Percentiles rank a stretch among this genome's conserved stretches.
Conservation (phyloP, 2,888 invertebrate species). For the Syrphus vitripennis region DNA sequence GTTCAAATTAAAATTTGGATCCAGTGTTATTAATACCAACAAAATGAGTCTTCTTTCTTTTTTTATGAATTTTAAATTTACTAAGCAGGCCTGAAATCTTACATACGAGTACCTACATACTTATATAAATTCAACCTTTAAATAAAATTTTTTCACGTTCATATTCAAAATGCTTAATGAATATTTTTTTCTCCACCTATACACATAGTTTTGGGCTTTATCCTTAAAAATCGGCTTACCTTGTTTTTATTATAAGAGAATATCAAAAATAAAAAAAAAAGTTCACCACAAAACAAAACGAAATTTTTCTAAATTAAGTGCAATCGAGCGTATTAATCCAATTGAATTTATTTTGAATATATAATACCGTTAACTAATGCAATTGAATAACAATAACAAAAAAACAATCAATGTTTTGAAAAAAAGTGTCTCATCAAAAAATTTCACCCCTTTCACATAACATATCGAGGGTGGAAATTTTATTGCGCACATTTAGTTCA, state of each 20-base stretch:
- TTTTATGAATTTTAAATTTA: too few species aligned
- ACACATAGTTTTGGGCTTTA: neutral
- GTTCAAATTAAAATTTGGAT: too few species aligned
- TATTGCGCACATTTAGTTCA: neutral
- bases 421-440: conserved; percentile 57
- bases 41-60: too few species aligned
- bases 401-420: neutral
- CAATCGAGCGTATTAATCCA: conserved; percentile 78
- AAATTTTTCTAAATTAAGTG: conserved; percentile 63
- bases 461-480: conserved; percentile 53
- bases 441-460: conserved; percentile 38
- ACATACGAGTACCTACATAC: too few species aligned
- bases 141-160: neutral
- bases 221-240: neutral
- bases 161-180: neutral
- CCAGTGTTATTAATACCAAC: too few species aligned
- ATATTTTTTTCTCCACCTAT: neutral
- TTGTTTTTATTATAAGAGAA: neutral
- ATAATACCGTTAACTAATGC: conserved; percentile 73
- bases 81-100: too few species aligned
- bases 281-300: conserved; percentile 22
- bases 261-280: neutral
- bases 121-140: too few species aligned
- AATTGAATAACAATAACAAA: conserved; percentile 53
- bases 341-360: conserved; percentile 79